Conservation (phyloP, 2,888 invertebrate genomes). For the Conchocele bisecta region DNA sequence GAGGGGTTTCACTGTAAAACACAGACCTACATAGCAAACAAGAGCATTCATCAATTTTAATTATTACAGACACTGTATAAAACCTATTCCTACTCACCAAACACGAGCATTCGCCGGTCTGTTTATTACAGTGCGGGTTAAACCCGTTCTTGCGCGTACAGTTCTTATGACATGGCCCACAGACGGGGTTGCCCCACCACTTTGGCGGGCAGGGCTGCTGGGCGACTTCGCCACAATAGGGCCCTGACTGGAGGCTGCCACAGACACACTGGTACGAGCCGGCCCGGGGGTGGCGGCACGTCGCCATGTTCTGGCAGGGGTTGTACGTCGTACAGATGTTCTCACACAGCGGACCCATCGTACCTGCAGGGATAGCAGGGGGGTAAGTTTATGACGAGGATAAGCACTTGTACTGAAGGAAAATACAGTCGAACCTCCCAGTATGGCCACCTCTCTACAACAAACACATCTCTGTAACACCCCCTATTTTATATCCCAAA, state of each 20-base stretch:
- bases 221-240: constrained; percentile 82
- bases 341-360: constrained; percentile 86
- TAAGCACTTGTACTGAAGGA: no score
- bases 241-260: constrained; percentile 86
- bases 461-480: no score
- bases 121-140: constrained; percentile 94
- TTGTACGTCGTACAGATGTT: constrained; percentile 89
- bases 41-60: no score
- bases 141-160: constrained; percentile 93
- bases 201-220: constrained; percentile 89
- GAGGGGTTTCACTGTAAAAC: no score
- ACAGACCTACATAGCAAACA: no score
- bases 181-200: constrained; percentile 97
- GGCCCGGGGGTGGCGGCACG: constrained; percentile 84
- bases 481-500: no score
- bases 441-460: no score
- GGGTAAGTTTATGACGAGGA: no score
- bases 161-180: constrained; percentile 91
- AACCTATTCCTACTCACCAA: constrained; percentile 89
- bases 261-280: constrained; percentile 92
- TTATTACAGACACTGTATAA: no score
- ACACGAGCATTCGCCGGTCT: constrained; percentile 94
- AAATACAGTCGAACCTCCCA: no score
- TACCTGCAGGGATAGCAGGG: constrained; percentile 77
- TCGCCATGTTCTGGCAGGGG: constrained; percentile 91